Percentiles rank a stretch among this genome's conserved stretches.
Evolutionary conservation across 2,888 invertebrate species (phyloP).

Genomic region (Netelia fuscicornis): DNA sequence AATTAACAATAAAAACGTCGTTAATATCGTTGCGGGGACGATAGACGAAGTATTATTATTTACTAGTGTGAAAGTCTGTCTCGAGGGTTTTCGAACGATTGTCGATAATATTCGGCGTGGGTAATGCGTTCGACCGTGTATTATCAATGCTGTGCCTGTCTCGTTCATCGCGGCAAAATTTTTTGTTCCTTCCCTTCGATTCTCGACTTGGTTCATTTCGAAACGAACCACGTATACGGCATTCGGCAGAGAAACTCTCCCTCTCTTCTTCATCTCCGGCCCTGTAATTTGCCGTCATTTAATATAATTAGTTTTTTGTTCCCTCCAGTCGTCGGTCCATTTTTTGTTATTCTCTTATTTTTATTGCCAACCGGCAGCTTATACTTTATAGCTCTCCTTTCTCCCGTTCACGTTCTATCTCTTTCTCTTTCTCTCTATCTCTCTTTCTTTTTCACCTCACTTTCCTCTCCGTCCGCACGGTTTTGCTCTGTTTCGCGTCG

Average conservation of each 20-base stretch:
- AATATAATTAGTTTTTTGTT: conserved; percentile 80
- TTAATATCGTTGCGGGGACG: no score
- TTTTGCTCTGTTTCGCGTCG: conserved; percentile 57
- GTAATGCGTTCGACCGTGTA: background rate
- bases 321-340: conserved; percentile 55
- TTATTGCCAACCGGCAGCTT: conserved; percentile 66
- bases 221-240: conserved; percentile 60
- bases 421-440: conserved; percentile 25
- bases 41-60: no score
- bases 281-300: conserved; percentile 79
- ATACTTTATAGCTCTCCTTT: conserved; percentile 64
- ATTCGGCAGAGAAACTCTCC: conserved; percentile 50
- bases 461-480: conserved; percentile 28
- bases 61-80: background rate
- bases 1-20: no score
- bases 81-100: conserved; percentile 6
- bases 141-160: conserved; percentile 15
- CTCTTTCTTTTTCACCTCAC: conserved; percentile 7
- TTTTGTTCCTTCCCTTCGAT: conserved; percentile 43
- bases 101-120: conserved; percentile 31
- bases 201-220: conserved; percentile 63
- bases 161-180: conserved; percentile 10
- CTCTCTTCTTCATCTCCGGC: conserved; percentile 44
- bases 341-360: conserved; percentile 60
- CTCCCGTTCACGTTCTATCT: conserved; percentile 57